phyloP scores from a whole-genome alignment of 1,140 invertebrate genomes.

The Vollenhovia emeryi region DNA sequence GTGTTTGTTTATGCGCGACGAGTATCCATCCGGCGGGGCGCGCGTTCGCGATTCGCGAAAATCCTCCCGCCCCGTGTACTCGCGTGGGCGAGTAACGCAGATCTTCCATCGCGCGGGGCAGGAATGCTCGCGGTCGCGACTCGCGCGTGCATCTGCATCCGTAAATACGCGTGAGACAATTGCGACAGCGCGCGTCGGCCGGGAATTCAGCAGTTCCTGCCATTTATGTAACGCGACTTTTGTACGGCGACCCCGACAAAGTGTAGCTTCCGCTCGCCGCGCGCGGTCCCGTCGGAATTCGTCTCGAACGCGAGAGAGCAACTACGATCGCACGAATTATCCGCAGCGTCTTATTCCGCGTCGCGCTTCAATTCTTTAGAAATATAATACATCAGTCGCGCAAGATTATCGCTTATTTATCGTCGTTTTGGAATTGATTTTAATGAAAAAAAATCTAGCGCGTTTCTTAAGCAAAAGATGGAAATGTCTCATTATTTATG shows the following conservation, averaged over 20 bases:
- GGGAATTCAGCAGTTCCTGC: conserved; percentile 57
- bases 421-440: not conserved
- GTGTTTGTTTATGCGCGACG: conserved; percentile 58
- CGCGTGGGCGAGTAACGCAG: conserved; percentile 15
- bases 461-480: not conserved
- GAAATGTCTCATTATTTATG: no score
- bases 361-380: not conserved
- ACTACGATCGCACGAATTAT: not conserved
- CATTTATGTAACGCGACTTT: conserved; percentile 37
- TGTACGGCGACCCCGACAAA: not conserved
- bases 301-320: not conserved
- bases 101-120: not conserved
- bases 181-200: not conserved
- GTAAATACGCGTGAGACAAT: conserved; percentile 58
- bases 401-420: not conserved
- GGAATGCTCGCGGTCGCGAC: not conserved
- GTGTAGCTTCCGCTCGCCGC: not conserved
- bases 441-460: not conserved
- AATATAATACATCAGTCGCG: not conserved
- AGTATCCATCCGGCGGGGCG: conserved; percentile 34
- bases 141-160: conserved; percentile 4
- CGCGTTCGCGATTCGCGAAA: conserved; percentile 11
- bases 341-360: not conserved
- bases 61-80: conserved; percentile 16
- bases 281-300: no score